These are phyloP conservation scores for Napeogenes sylphis DNA, from an alignment of 2,888 invertebrate species.

Conservation along the genomic window DNA sequence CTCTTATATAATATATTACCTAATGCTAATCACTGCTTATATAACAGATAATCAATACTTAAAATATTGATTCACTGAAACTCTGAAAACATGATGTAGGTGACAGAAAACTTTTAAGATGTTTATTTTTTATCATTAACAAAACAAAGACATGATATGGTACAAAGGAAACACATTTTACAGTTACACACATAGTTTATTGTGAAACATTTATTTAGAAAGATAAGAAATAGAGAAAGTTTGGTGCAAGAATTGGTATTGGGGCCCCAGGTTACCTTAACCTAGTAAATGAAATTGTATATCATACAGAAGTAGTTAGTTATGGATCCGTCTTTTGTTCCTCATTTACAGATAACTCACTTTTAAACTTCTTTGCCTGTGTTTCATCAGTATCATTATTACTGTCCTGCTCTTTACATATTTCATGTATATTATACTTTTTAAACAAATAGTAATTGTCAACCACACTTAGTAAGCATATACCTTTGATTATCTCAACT, in stretches of 20 bases:
- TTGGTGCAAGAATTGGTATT: conserved; percentile 67
- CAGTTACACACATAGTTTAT: conserved; percentile 31
- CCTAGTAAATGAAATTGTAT: conserved; percentile 44
- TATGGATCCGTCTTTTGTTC: conserved; percentile 33
- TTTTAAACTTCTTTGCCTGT: conserved; percentile 68
- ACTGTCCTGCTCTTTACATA: conserved; percentile 61
- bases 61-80: neutral
- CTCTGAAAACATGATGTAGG: too few relatives aligned
- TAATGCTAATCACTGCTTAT: conserved; percentile 2
- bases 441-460: conserved; percentile 86
- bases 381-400: conserved; percentile 58
- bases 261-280: conserved; percentile 57
- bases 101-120: conserved; percentile 5
- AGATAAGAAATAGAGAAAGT: conserved; percentile 38
- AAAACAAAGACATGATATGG: conserved; percentile 11
- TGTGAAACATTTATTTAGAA: conserved; percentile 34
- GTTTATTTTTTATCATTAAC: conserved; percentile 8
- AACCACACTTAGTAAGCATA: conserved; percentile 88
- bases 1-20: conserved; percentile 13
- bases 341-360: conserved; percentile 46
- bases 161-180: conserved; percentile 21
- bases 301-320: conserved; percentile 22
- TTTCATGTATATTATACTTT: conserved; percentile 90
- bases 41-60: neutral
- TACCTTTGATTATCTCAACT: conserved; percentile 88